A percentile compares a stretch with the other conserved stretches of the same genome.
These are phyloP conservation scores for Philonicus albiceps DNA, from an alignment of 2,888 invertebrate genomes.

Conservation along the genomic window DNA sequence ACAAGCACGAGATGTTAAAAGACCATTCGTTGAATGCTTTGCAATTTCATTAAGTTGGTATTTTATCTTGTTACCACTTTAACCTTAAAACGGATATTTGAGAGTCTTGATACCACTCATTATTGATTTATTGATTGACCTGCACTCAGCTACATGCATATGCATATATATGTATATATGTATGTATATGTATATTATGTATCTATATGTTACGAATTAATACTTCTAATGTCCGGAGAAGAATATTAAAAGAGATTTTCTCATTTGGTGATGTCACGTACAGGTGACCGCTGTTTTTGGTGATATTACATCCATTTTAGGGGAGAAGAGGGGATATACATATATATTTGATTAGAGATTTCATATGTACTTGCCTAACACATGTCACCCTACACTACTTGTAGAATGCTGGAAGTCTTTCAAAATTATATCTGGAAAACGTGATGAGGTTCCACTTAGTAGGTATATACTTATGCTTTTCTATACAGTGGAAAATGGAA, in stretches of 20 bases:
- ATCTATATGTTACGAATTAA: slow-evolving; percentile 16
- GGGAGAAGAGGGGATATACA: neutral
- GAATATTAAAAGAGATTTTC: slow-evolving; percentile 39
- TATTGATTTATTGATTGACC: neutral
- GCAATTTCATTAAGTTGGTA: slow-evolving; percentile 5
- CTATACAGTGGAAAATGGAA: neutral
- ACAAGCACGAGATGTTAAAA: neutral
- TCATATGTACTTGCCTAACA: neutral
- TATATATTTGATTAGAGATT: slow-evolving; percentile 5
- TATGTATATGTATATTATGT: no score
- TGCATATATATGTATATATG: no score
- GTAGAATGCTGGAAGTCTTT: slow-evolving; percentile 28
- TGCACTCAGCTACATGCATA: neutral
- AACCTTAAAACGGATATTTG: neutral
- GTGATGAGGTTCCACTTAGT: slow-evolving; percentile 31
- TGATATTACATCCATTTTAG: slow-evolving; percentile 18
- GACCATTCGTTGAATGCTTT: slow-evolving; percentile 6
- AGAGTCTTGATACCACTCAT: neutral
- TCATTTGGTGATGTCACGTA: slow-evolving; percentile 35
- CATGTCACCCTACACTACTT: slow-evolving; percentile 26
- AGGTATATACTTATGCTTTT: neutral
- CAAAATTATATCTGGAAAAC: slow-evolving; percentile 31
- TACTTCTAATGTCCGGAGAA: slow-evolving; percentile 12
- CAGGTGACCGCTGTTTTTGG: slow-evolving; percentile 38
- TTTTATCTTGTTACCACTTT: slow-evolving; percentile 14